Base-by-base conservation (phyloP, 2,888 invertebrate species). In the Orchesella flavescens region DNA sequence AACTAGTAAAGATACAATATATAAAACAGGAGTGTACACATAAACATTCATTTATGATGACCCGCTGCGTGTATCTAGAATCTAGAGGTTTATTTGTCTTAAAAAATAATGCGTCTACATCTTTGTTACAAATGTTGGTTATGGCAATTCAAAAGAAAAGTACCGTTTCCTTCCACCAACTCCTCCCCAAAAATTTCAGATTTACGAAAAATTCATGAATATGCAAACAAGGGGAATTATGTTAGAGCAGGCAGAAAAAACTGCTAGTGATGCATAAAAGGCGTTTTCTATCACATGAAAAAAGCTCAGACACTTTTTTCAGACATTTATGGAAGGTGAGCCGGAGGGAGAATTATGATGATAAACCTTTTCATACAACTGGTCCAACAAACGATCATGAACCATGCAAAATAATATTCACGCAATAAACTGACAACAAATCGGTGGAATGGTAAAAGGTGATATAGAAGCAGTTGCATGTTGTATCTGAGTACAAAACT, bases 151-250 rank as follows among this genome's bases (percentile, higher is more conserved):
- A 34, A 34, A 68, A 77, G 44, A 21, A 77, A 78, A 78, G 78
- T 78, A n/a, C 78, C 78, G 78, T 78, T 77, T 53, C 17, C 61
- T 71, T 78, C 34, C 69, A 71, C 71, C 55, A 24, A 46, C 78
- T 78, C 71, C 78, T 66, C 78, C 78, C 57, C 71, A 49, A 71
- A n/a, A 61, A 71, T 78, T 78, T 69, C 78, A 59, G 63, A 71
- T 71, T 78, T 69, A 78, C 61, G 46, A 77, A 71, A 78, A 71
- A 71, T 61, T 78, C 71, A 69, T 78, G 78, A 78, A 78, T 78
- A 78, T 78, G 78, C 63, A 78, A 78, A 78, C 69, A 77, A 77
- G 68, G 57, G 34, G 66, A 66, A 66, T 63, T 63, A 65, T 34
- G 65, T 65, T 49, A 65, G 65, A 49, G 24, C 49, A 65, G 46